These are phyloP conservation scores for Polypedilum vanderplanki DNA, from an alignment of 1,140 invertebrate genomes.

Conservation along the genomic window DNA sequence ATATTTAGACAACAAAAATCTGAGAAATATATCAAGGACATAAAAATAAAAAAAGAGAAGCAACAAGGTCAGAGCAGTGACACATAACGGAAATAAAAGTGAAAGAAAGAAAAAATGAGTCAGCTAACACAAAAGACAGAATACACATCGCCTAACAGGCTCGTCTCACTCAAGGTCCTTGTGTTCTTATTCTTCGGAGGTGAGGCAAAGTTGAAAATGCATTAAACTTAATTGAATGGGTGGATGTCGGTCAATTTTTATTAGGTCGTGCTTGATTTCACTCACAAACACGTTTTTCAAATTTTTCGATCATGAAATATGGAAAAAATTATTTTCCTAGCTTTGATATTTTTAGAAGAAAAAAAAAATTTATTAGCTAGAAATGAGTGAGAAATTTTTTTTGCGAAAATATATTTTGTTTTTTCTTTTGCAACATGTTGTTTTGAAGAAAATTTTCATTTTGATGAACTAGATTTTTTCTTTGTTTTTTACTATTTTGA, in stretches of 20 bases:
- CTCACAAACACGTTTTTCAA: no score
- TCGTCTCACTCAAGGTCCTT: neutral
- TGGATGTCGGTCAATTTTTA: no score
- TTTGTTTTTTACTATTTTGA: neutral
- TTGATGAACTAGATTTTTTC: neutral
- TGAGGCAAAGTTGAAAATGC: neutral
- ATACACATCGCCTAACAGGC: neutral
- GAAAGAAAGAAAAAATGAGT: neutral
- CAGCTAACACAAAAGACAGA: constrained; percentile 2
- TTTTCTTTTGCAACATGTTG: neutral
- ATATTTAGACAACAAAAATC: neutral
- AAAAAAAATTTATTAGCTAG: no score
- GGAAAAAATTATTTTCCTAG: no score
- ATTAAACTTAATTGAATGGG: no score
- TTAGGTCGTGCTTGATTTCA: no score
- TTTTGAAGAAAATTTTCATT: neutral
- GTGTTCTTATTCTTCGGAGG: constrained; percentile 15
- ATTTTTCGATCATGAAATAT: no score
- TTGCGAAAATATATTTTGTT: neutral
- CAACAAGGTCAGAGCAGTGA: neutral
- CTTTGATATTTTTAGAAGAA: no score
- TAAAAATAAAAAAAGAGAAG: neutral
- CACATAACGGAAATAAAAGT: neutral
- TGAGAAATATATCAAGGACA: neutral
- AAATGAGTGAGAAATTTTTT: no score